Conservation (phyloP, 2,113 vertebrate genomes). For the Pangasianodon gigas region DNA sequence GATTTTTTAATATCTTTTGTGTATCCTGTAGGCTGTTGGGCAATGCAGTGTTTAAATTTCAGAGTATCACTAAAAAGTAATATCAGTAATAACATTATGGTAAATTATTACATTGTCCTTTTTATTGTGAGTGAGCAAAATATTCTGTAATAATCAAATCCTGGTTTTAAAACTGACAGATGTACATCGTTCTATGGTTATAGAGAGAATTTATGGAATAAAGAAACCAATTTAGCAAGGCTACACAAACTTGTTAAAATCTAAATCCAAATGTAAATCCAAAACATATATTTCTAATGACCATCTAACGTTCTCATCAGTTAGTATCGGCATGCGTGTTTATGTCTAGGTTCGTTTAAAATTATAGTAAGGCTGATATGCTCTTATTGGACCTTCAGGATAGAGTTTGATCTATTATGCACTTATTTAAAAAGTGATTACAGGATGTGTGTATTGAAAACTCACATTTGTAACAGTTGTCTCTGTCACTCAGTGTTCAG, state of each 20-base stretch:
- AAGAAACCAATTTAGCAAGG: not conserved
- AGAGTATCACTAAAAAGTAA: not conserved
- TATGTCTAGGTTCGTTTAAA: conserved; percentile 15
- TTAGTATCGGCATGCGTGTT: not conserved
- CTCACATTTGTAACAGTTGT: not conserved
- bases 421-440: not conserved
- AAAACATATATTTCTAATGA: conserved; percentile 26
- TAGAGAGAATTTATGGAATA: not conserved
- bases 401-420: not conserved
- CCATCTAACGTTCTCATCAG: conserved; percentile 9
- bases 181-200: not conserved
- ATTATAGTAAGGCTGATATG: not conserved
- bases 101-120: not conserved
- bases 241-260: not conserved
- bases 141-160: not conserved
- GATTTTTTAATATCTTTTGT: not conserved
- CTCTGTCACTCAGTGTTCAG: not conserved
- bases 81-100: not conserved
- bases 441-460: not conserved
- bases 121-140: not conserved
- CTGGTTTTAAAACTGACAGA: not conserved
- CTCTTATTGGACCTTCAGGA: not conserved
- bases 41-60: not conserved
- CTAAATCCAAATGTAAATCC: conserved; percentile 26
- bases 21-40: not conserved